A percentile compares a stretch with the other conserved stretches of the same genome.
These are phyloP conservation scores for Habropoda laboriosa DNA, from an alignment of 1,140 invertebrate species.

Conservation along the genomic window DNA sequence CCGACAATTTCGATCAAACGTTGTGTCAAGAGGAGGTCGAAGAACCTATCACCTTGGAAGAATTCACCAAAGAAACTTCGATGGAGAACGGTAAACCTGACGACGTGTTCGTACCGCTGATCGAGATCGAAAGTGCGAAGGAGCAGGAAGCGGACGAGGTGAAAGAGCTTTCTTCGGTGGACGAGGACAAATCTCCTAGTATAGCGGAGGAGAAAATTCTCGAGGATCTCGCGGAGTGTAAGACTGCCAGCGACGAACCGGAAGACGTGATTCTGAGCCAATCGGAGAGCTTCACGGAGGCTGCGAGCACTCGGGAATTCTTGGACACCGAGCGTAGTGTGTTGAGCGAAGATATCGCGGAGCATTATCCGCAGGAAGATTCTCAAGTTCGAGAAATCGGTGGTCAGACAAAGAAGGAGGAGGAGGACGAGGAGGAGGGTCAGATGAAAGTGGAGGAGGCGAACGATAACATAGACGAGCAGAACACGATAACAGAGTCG, in stretches of 20 bases:
- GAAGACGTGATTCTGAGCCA: slow-evolving; percentile 14
- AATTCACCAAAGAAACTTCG: background rate
- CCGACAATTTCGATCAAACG: slow-evolving; percentile 54
- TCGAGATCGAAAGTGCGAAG: background rate
- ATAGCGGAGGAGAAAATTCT: slow-evolving; percentile 16
- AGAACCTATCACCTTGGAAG: background rate
- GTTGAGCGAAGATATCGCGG: slow-evolving; percentile 43
- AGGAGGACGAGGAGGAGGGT: background rate
- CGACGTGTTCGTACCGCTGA: background rate
- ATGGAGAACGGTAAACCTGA: background rate
- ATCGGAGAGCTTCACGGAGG: slow-evolving; percentile 39
- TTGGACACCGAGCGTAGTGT: slow-evolving; percentile 57
- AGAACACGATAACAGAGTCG: slow-evolving; percentile 55
- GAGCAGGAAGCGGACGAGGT: background rate
- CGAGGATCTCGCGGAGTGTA: background rate
- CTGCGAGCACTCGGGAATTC: slow-evolving; percentile 52
- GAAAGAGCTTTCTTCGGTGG: background rate
- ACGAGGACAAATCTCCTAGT: background rate
- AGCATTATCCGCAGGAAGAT: background rate
- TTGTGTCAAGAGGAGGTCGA: background rate
- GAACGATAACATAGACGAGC: slow-evolving; percentile 43
- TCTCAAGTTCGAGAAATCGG: background rate
- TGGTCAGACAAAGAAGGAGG: background rate
- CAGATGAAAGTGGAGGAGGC: slow-evolving; percentile 33
- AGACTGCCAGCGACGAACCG: background rate